Base-by-base conservation (phyloP, 2,888 invertebrate species). In the Amphipoea oculea region DNA sequence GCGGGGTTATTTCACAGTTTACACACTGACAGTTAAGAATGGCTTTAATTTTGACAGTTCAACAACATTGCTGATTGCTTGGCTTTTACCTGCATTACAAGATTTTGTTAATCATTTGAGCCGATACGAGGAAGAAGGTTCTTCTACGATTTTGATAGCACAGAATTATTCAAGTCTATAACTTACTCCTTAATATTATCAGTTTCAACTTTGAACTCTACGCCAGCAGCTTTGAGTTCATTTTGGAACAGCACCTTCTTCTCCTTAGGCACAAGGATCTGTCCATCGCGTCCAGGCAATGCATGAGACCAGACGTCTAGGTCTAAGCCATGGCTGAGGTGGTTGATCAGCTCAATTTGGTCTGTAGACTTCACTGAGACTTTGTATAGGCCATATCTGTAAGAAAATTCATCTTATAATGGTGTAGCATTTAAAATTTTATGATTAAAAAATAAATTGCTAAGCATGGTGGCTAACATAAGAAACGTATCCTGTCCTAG, bases 101-200 rank as follows among this genome's bases (percentile, higher is more conserved):
- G n/a, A n/a, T n/a, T n/a, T n/a, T n/a, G n/a, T n/a, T n/a, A n/a
- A n/a, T n/a, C n/a, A n/a, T n/a, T n/a, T n/a, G n/a, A n/a, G n/a
- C n/a, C n/a, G n/a, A n/a, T n/a, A n/a, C n/a, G n/a, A n/a, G n/a
- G n/a, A n/a, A n/a, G n/a, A n/a, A n/a, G n/a, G n/a, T n/a, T n/a
- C n/a, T n/a, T n/a, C n/a, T n/a, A n/a, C n/a, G n/a, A n/a, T n/a
- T n/a, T n/a, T n/a, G 17, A 51, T 6, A 51, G 6, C 66, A 20
- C 11, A n/a, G 9, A 69, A 67, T 20, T 3, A 40, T 45, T 6
- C 3, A 11, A 17, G n/a, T 45, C 17, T 51, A 0, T 4, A 45
- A 92, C 95, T 94, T 90, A 96, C 96, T 94, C 93, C 78, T 94
- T 95, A 51, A 96, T 90, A 88, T 96, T 94, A n/a, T 94, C 92